These are phyloP conservation scores for Pocillopora verrucosa DNA, from an alignment of 64 coral and sea anemone species.

Conservation along the genomic window DNA sequence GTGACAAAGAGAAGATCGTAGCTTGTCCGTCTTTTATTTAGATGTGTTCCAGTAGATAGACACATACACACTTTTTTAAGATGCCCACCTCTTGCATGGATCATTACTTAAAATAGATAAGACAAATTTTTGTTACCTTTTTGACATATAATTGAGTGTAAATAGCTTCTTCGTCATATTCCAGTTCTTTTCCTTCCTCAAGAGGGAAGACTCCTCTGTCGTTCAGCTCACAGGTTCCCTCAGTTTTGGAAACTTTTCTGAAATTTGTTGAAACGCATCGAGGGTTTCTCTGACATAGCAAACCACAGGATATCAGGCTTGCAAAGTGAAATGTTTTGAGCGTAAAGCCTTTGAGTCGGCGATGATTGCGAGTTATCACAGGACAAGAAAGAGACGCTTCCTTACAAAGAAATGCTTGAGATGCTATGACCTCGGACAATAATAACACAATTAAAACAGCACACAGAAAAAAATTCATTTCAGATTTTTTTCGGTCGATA, in stretches of 20 bases:
- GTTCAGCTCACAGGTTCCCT: conserved; percentile 11
- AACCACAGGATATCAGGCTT: not conserved
- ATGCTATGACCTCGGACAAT: not conserved
- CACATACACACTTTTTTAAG: too few species aligned
- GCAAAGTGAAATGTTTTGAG: conserved; percentile 4
- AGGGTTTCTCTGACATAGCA: conserved; percentile 16
- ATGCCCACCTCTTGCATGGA: too few species aligned
- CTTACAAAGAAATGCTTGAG: not conserved
- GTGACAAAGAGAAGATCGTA: too few species aligned
- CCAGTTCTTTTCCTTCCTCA: not conserved
- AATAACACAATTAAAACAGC: not conserved
- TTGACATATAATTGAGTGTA: not conserved
- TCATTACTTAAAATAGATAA: too few species aligned
- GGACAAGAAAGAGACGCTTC: not conserved
- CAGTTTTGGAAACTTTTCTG: not conserved
- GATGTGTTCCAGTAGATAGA: too few species aligned
- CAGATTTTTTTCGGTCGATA: not conserved
- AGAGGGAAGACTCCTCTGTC: not conserved
- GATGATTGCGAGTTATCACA: conserved; percentile 2
- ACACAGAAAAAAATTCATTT: not conserved
- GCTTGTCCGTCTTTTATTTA: too few species aligned
- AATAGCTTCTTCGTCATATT: not conserved
- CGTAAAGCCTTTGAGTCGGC: not conserved
- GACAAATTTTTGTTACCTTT: not conserved
- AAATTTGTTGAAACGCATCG: conserved; percentile 21